Conservation (phyloP, 2,113 vertebrate species). For the Ctenomys sociabilis region DNA sequence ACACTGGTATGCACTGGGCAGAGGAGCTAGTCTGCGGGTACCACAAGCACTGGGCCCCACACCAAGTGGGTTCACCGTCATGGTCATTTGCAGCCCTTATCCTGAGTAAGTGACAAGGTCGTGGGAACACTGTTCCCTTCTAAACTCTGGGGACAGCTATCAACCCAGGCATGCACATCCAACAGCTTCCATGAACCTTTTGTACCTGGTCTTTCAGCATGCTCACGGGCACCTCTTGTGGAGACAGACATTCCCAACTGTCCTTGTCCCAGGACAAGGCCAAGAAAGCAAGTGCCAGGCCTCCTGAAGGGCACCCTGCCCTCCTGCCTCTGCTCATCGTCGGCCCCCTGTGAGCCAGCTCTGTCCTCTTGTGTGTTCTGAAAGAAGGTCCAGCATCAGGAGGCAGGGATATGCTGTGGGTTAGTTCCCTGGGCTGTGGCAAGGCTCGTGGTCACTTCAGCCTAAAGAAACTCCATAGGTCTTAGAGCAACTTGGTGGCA, state of each 20-base stretch:
- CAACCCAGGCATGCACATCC: too few relatives aligned
- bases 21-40: background rate
- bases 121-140: background rate
- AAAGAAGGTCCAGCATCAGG: background rate
- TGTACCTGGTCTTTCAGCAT: background rate
- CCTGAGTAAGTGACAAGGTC: rapidly evolving
- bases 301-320: background rate
- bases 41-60: background rate
- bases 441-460: background rate
- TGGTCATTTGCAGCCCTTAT: background rate
- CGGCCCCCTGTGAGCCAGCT: background rate
- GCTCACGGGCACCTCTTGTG: background rate
- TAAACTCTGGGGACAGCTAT: too few relatives aligned
- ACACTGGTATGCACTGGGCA: rapidly evolving
- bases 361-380: background rate
- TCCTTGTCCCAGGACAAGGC: background rate
- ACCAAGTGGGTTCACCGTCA: rapidly evolving
- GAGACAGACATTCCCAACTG: background rate
- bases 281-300: background rate
- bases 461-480: background rate
- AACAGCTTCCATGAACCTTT: too few relatives aligned
- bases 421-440: background rate
- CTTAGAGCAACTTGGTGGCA: background rate
- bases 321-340: background rate
- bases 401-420: background rate